These are phyloP conservation scores for Pammene aurita DNA, from an alignment of 2,888 invertebrate species.

Conservation along the genomic window DNA sequence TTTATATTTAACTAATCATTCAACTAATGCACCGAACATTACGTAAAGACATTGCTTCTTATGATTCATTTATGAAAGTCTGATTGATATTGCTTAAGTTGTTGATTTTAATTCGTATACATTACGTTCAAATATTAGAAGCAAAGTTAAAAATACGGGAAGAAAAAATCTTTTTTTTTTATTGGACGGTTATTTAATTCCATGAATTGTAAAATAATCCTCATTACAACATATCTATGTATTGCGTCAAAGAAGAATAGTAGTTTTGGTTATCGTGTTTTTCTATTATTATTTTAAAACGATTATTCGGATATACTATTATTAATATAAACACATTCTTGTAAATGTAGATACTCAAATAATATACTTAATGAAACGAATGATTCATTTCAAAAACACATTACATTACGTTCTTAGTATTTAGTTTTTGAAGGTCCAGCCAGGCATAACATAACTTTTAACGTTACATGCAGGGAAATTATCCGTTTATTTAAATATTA, in stretches of 20 bases:
- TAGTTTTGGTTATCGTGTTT: background rate
- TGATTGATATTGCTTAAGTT: constrained; percentile 29
- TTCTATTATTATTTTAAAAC: too few relatives aligned
- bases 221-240: background rate
- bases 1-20: constrained; percentile 35
- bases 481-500: too few relatives aligned
- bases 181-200: constrained; percentile 5
- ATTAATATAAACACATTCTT: too few relatives aligned
- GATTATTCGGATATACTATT: too few relatives aligned
- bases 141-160: background rate
- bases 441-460: too few relatives aligned
- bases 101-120: constrained; percentile 23
- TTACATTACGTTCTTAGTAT: too few relatives aligned
- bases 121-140: background rate
- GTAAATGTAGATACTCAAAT: too few relatives aligned
- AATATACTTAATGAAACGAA: too few relatives aligned
- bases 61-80: constrained; percentile 10
- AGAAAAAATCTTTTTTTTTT: background rate
- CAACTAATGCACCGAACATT: constrained; percentile 39
- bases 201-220: background rate
- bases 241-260: background rate
- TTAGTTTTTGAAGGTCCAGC: too few relatives aligned
- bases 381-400: too few relatives aligned
- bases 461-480: too few relatives aligned
- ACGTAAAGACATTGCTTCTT: constrained; percentile 38